Percentiles rank a stretch among this genome's conserved stretches.
phyloP scores from a whole-genome alignment of 2,888 invertebrate species.

The Stenotaenia linearis region DNA sequence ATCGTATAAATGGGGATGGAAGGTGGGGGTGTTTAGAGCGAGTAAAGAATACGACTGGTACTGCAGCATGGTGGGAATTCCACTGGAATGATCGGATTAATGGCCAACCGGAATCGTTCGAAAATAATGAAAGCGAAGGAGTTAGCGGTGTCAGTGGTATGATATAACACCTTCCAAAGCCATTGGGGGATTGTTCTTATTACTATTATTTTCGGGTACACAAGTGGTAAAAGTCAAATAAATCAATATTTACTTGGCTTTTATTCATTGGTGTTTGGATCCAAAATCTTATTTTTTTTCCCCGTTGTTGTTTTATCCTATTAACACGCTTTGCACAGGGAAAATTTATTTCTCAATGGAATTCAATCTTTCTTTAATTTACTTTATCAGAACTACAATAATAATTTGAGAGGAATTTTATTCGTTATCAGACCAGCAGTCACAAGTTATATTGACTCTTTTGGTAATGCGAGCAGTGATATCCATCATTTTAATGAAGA shows the following conservation, averaged over 20 bases:
- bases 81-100: conserved; percentile 20
- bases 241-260: conserved; percentile 3
- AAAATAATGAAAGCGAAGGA: conserved; percentile 20
- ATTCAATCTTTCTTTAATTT: too few relatives aligned
- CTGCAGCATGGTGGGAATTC: conserved; percentile 6
- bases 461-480: too few relatives aligned
- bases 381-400: too few relatives aligned
- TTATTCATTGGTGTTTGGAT: not conserved
- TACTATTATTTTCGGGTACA: not conserved
- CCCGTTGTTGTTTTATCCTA: too few relatives aligned
- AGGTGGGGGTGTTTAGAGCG: not conserved
- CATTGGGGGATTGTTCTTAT: conserved; percentile 10
- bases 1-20: not conserved
- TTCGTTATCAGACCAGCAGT: too few relatives aligned
- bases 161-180: conserved; percentile 6
- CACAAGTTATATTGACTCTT: too few relatives aligned
- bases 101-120: conserved; percentile 26
- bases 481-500: too few relatives aligned
- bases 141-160: conserved; percentile 16
- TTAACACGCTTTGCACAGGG: too few relatives aligned
- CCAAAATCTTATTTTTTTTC: too few relatives aligned
- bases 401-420: too few relatives aligned
- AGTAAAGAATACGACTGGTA: not conserved
- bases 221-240: conserved; percentile 2
- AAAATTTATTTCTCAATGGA: too few relatives aligned